phyloP scores from a whole-genome alignment of 2,113 vertebrate genomes.

The human region GRCh38 chr19:36908501-36909000 shows the following conservation, averaged over 20 bases:
- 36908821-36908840: neutral
- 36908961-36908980: neutral
- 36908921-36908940: conserved; percentile 27
- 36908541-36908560: neutral
- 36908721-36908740: neutral
- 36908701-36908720: neutral
- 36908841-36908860: neutral
- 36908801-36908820: neutral
- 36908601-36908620: neutral
- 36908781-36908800: conserved; percentile 6
- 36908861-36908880: neutral
- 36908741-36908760: neutral
- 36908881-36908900: conserved; percentile 22
- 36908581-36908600: neutral
- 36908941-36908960: neutral
- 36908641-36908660: neutral
- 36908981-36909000: neutral
- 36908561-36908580: neutral
- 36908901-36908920: neutral
- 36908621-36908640: neutral
- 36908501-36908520: neutral
- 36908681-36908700: neutral
- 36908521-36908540: neutral
- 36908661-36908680: neutral
- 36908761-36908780: neutral